phyloP scores from a whole-genome alignment of 2,888 invertebrate species.

The Timema cristinae region DNA sequence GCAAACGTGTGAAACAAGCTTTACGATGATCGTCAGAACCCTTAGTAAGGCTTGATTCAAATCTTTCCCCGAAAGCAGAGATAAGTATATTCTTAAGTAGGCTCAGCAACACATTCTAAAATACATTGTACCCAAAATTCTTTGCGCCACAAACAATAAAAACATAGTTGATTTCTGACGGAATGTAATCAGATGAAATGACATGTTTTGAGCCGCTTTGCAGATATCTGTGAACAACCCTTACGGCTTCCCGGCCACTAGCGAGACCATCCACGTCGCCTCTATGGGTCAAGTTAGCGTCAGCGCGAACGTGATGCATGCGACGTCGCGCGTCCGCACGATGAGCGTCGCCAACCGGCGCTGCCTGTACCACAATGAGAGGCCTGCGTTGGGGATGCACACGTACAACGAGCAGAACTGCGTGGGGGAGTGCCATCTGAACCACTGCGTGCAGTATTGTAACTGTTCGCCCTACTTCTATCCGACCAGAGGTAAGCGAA shows the following conservation, averaged over 20 bases:
- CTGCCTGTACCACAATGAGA: conserved; percentile 18
- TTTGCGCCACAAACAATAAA: too few relatives aligned
- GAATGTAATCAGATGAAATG: too few relatives aligned
- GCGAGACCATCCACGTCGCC: conserved; percentile 4
- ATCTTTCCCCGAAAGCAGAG: too few relatives aligned
- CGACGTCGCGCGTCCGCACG: conserved; percentile 12
- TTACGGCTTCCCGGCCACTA: conserved; percentile 8
- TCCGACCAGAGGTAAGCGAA: not conserved
- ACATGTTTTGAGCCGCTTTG: not conserved
- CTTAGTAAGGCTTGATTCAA: too few relatives aligned
- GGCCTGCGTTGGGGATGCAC: conserved; percentile 29
- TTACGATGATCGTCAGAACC: too few relatives aligned
- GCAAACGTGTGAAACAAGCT: too few relatives aligned
- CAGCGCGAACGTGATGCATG: conserved; percentile 9
- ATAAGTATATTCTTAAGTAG: too few relatives aligned
- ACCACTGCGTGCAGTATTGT: conserved; percentile 37
- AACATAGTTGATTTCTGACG: too few relatives aligned
- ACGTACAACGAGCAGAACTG: conserved; percentile 40
- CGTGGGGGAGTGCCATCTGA: conserved; percentile 37
- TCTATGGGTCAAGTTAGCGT: not conserved
- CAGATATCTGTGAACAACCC: conserved; percentile 18
- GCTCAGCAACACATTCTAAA: too few relatives aligned
- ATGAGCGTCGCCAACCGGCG: not conserved
- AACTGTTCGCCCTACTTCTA: conserved; percentile 41
- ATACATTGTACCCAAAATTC: too few relatives aligned